Percentiles rank a stretch among this genome's conserved stretches.
These are phyloP conservation scores for Sarcophaga rosellei DNA, from an alignment of 2,888 invertebrate species.

Conservation along the genomic window DNA sequence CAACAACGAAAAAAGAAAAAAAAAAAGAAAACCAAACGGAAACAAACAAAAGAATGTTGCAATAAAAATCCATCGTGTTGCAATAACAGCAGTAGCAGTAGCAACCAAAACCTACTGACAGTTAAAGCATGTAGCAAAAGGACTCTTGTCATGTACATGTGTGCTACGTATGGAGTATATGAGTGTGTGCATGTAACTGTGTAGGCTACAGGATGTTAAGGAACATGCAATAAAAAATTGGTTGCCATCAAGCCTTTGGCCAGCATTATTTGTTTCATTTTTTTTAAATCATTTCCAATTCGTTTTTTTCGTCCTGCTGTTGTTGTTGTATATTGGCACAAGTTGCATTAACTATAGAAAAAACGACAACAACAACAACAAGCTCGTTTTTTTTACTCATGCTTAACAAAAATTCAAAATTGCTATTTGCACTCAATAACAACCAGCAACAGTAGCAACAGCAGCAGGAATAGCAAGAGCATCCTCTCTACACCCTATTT, in stretches of 20 bases:
- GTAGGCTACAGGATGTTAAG: conserved; percentile 44
- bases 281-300: background rate
- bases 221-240: conserved; percentile 59
- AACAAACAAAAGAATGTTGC: conserved; percentile 57
- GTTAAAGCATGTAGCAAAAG: conserved; percentile 45
- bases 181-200: background rate
- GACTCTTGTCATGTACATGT: conserved; percentile 31
- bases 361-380: conserved; percentile 33
- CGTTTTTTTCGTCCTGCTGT: background rate
- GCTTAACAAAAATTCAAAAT: conserved; percentile 72
- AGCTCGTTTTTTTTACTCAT: conserved; percentile 1
- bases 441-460: conserved; percentile 65
- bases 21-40: conserved; percentile 23
- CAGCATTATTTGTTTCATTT: conserved; percentile 29
- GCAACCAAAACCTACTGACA: conserved; percentile 46
- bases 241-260: conserved; percentile 56
- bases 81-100: conserved; percentile 45
- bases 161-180: background rate
- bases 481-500: background rate
- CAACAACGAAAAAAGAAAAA: conserved; percentile 38
- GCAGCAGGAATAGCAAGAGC: conserved; percentile 34
- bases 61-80: conserved; percentile 63
- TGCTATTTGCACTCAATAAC: conserved; percentile 81
- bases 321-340: conserved; percentile 40
- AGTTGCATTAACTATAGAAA: conserved; percentile 60